These are phyloP conservation scores for Oostethus manadensis DNA, from an alignment of 2,113 vertebrate genomes.

Conservation along the genomic window DNA sequence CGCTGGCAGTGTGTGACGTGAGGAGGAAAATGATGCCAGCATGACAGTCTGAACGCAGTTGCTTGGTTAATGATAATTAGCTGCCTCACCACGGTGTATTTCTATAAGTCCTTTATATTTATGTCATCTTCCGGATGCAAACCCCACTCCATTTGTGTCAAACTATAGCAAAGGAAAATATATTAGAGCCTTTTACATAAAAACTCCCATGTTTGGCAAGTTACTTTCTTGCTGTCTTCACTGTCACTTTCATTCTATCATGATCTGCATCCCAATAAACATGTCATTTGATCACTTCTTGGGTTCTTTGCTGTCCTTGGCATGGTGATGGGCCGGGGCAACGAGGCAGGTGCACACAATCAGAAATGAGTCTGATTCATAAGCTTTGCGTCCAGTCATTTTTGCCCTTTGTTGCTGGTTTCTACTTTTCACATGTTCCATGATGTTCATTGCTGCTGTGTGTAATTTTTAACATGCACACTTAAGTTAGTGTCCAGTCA, in stretches of 20 bases:
- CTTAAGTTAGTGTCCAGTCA: too few relatives aligned
- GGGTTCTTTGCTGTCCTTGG: too few relatives aligned
- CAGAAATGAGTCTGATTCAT: too few relatives aligned
- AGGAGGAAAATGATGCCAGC: constrained; percentile 47
- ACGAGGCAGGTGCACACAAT: too few relatives aligned
- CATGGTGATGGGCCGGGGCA: too few relatives aligned
- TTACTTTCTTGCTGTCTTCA: too few relatives aligned
- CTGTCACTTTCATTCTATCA: not conserved
- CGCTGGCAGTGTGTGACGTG: constrained; percentile 30
- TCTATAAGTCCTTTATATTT: constrained; percentile 23
- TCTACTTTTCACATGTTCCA: too few relatives aligned
- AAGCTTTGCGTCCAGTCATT: too few relatives aligned
- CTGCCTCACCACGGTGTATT: constrained; percentile 29
- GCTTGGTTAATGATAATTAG: constrained; percentile 51
- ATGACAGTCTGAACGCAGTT: constrained; percentile 48
- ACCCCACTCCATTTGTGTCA: constrained; percentile 31
- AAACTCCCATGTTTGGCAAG: not conserved
- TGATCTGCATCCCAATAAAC: not conserved
- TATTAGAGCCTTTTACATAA: not conserved
- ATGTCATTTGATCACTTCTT: too few relatives aligned
- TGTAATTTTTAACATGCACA: too few relatives aligned
- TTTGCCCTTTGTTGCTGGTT: too few relatives aligned
- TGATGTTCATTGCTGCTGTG: too few relatives aligned
- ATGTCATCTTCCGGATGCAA: constrained; percentile 12
- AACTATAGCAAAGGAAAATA: constrained; percentile 20